Evolutionary conservation across 2,113 vertebrate species (phyloP), one percentile per base, ranked within the genome.

Genomic region (Macquaria australasica): DNA sequence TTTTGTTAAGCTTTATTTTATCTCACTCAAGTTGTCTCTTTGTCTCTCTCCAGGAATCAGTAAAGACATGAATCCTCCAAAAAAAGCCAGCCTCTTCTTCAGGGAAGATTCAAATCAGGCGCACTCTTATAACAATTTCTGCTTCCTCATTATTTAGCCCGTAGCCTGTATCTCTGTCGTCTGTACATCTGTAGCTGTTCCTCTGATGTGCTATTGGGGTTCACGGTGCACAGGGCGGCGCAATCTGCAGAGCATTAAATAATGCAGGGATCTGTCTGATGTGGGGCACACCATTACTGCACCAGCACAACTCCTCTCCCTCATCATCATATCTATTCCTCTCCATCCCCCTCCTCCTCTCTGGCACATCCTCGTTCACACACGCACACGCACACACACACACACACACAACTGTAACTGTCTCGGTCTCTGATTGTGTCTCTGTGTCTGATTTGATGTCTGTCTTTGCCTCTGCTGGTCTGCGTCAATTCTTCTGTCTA

Each of bases 171-270:
- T 62, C 25, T 60, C 6, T 11, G 48, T 34, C 51, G 72, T 73
- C 37, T 31, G 63, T 34, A 11, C n/a, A 41, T 84, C 64, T 64
- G 75, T 73, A 58, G 28, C 62, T 85, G 60, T 20, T 69, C 51
- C 43, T 86, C 66, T 87, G 55, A 79, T 84, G 70, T 78, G 74
- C 43, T 78, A 43, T 79, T 71, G 69, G 86, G 80, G 83, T 88
- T 80, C 87, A 83, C 56, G 75, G 81, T 84, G 76, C 79, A 79
- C 60, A 69, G 81, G 74, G 81, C 81, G 85, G 73, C 80, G 73
- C 72, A 86, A 92, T 92, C 86, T 88, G 87, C 86, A 89, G 79
- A 74, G 79, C 87, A 71, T 91, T 95, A 87, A 95, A 95, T 95
- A 95, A 94, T 95, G 94, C 87, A 95, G 70, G 15, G 60, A 59